Evolutionary conservation across 2,888 invertebrate genomes (phyloP).

Genomic region (Hymenopus coronatus): DNA sequence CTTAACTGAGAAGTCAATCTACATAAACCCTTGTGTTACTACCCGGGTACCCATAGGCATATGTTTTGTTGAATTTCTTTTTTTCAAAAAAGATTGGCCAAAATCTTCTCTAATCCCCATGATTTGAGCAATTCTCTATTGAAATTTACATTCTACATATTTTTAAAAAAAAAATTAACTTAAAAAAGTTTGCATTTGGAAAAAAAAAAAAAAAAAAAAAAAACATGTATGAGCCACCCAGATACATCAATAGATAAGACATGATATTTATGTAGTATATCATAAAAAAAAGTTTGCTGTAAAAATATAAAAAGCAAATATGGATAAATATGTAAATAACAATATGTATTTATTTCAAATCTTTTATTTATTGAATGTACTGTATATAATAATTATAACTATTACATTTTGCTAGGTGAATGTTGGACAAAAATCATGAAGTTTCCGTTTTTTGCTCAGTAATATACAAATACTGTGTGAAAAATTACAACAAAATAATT

Average conservation of each 20-base stretch:
- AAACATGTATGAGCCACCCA: not conserved
- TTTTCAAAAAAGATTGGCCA: not conserved
- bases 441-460: not conserved
- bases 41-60: not conserved
- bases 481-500: not conserved
- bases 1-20: no score
- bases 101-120: not conserved
- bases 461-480: slow-evolving; percentile 11
- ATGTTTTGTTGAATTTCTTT: not conserved
- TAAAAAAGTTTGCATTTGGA: no score
- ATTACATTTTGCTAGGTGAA: not conserved
- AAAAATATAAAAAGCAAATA: not conserved
- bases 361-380: no score
- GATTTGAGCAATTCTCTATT: not conserved
- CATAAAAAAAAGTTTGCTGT: not conserved
- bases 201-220: no score
- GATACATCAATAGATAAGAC: not conserved
- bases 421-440: not conserved
- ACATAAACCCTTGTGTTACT: not conserved
- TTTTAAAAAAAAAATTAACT: not conserved
- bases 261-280: not conserved
- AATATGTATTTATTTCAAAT: not conserved
- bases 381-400: slow-evolving; percentile 5
- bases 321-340: not conserved
- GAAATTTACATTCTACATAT: not conserved